Evolutionary conservation across 2,113 vertebrate genomes (phyloP), one percentile per base, ranked within the genome.

Genomic region (Oryzias celebensis): DNA sequence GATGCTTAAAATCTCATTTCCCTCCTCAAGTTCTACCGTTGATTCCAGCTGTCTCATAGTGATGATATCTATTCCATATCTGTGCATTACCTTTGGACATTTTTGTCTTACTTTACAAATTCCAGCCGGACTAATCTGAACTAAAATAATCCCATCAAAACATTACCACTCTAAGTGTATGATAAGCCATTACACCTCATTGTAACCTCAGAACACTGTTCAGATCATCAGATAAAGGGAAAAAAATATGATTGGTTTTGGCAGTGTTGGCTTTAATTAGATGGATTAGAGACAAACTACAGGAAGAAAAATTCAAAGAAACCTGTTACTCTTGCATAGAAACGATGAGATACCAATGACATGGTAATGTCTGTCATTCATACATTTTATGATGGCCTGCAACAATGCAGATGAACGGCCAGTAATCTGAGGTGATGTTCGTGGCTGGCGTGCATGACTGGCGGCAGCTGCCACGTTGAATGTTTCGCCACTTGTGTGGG

Each of bases 261-360:
- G 67, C 71, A 65, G 82, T 54, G 60, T 85, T 84, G 65, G 65
- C 77, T 81, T 77, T 87, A 88, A 83, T 87, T 73, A 73, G 28
- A 49, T 46, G 69, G 75, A 84, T 85, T 80, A 85, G 61, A 71
- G 50, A 77, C 46, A 68, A 87, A 86, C 80, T 69, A 54, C 20
- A 81, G 61, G 50, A 1, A 36, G 1, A 36, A 36, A 12, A 36
- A 36, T 36, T 36, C 36, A 62, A 74, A 68, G 42, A 80, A 77
- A 68, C 13, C 36, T 12, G 12, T 36, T 36, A 12, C 8, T 36
- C 36, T 36, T 36, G 36, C 36, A 36, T 36, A 12, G 36, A 36
- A 36, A 36, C 8, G 36, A 36, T 10, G 36, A 36, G 10, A 36
- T 36, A 12, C 8, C 36, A 36, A 36, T 36, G 36, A 12, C 36